These are phyloP conservation scores for Chauna torquata DNA, from an alignment of 2,113 vertebrate species.

Conservation along the genomic window DNA sequence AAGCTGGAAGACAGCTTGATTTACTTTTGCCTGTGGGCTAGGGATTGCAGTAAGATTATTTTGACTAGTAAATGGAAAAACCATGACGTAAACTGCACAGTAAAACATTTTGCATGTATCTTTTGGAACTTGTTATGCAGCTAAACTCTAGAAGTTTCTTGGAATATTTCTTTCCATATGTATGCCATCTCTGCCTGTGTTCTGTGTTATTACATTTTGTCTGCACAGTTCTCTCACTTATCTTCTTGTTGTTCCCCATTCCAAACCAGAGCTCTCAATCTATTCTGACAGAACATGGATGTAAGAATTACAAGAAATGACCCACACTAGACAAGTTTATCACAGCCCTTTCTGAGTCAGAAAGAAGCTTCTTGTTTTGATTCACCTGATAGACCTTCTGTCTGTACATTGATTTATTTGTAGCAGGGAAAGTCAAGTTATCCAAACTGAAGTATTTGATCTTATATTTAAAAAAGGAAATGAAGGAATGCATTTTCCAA, in stretches of 20 bases:
- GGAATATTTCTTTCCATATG: neutral
- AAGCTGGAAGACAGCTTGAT: slow-evolving; percentile 36
- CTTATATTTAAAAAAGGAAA: neutral
- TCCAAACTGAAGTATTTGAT: neutral
- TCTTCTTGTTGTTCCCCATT: slow-evolving; percentile 19
- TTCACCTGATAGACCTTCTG: slow-evolving; percentile 23
- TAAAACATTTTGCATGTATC: slow-evolving; percentile 44
- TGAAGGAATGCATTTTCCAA: neutral
- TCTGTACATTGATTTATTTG: slow-evolving; percentile 29
- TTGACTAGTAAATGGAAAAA: slow-evolving; percentile 38
- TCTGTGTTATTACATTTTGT: slow-evolving; percentile 4
- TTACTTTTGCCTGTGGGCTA: neutral
- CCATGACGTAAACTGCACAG: neutral
- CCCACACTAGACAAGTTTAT: slow-evolving; percentile 43
- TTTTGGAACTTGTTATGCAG: slow-evolving; percentile 26
- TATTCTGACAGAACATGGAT: neutral
- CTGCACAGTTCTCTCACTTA: neutral
- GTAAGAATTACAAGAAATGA: slow-evolving; percentile 49
- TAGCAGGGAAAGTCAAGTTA: neutral
- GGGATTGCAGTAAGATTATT: slow-evolving; percentile 33
- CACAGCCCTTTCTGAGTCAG: slow-evolving; percentile 14
- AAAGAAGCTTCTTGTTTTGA: slow-evolving; percentile 36
- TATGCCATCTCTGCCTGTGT: neutral
- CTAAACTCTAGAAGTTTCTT: neutral
- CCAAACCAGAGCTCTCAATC: slow-evolving; percentile 28